Evolutionary conservation across 92 coral and sea anemone genomes (phyloP).

Genomic region (Siderastrea radians): DNA sequence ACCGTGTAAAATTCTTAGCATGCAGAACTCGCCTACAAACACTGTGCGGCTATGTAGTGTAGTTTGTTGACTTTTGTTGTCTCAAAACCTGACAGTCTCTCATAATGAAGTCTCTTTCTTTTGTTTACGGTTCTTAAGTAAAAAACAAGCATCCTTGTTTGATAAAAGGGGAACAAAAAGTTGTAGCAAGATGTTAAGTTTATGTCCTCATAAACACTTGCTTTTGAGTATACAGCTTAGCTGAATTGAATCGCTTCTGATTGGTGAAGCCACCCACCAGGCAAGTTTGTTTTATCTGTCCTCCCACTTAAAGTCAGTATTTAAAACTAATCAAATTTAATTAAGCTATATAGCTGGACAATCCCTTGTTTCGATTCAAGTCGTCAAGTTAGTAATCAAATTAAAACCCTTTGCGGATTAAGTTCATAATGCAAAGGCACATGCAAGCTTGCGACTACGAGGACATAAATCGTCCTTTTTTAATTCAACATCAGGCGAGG

Average conservation of each 20-base stretch:
- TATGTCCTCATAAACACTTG: background rate
- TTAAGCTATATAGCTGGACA: too few species aligned
- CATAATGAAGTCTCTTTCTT: background rate
- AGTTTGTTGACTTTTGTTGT: background rate
- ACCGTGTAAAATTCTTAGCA: background rate
- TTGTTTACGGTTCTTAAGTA: conserved; percentile 15
- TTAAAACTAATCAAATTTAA: background rate
- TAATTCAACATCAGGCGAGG: too few species aligned
- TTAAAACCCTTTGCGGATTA: too few species aligned
- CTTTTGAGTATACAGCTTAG: background rate
- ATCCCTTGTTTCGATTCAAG: too few species aligned
- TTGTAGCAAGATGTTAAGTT: background rate
- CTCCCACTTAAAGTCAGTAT: background rate
- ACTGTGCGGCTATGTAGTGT: background rate
- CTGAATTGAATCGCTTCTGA: background rate
- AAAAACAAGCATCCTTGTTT: background rate
- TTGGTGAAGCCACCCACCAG: too few species aligned
- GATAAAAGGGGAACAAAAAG: background rate
- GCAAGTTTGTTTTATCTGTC: background rate
- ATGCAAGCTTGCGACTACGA: too few species aligned
- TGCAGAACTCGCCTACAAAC: background rate
- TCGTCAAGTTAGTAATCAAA: too few species aligned
- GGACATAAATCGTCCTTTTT: too few species aligned
- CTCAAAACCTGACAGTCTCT: background rate
- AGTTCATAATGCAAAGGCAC: too few species aligned